Percentiles rank a stretch among this genome's conserved stretches.
phyloP scores from a whole-genome alignment of 2,797 vertebrate genomes.

The Mastacembelus armatus region DNA sequence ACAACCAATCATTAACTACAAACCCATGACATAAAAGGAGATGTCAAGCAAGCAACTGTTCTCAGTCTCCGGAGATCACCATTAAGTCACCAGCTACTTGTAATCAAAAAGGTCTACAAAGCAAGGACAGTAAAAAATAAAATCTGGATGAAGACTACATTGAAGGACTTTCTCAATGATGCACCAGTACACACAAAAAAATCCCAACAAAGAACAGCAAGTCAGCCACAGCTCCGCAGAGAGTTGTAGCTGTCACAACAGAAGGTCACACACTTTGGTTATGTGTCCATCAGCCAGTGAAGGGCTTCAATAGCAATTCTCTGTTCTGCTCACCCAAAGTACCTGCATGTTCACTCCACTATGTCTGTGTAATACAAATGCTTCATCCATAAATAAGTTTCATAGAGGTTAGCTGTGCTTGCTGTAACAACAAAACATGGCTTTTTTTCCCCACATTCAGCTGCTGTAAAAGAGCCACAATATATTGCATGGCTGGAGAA shows the following conservation, averaged over 20 bases:
- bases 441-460: no score
- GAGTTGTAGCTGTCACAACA: conserved; percentile 11
- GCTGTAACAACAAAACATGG: no score
- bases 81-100: no score
- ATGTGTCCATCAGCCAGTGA: conserved; percentile 29
- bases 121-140: no score
- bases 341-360: background rate
- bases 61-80: no score
- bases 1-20: no score
- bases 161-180: background rate
- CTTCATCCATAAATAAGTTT: conserved; percentile 12
- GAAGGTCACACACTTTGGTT: conserved; percentile 31
- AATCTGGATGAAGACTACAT: no score
- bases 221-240: background rate
- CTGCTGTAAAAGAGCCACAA: no score
- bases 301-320: background rate
- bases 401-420: no score
- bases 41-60: no score
- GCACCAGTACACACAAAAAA: background rate
- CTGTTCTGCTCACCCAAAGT: conserved; percentile 18
- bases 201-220: background rate
- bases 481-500: background rate
- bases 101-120: no score
- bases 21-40: no score
- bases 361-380: background rate